Evolutionary conservation across 2,797 vertebrate genomes (phyloP).

Genomic region (Parambassis ranga): DNA sequence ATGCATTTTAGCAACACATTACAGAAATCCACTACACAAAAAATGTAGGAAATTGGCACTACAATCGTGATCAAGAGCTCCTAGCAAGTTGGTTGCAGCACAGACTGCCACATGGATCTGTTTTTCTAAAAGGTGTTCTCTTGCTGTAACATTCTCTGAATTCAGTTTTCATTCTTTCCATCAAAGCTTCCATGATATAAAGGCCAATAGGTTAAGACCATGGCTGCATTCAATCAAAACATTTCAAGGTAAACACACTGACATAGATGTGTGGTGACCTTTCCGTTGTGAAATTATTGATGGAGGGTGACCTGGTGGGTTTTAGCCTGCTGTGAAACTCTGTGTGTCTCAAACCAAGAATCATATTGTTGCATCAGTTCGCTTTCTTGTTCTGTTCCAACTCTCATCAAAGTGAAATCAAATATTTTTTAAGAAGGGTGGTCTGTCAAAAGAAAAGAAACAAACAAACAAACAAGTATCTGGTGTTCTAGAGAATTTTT

Average conservation of each 20-base stretch:
- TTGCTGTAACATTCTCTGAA: slow-evolving; percentile 21
- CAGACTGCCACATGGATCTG: slow-evolving; percentile 6
- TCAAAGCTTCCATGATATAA: slow-evolving; percentile 24
- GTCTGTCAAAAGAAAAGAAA: slow-evolving; percentile 27
- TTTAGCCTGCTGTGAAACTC: slow-evolving; percentile 15
- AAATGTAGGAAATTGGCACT: background rate
- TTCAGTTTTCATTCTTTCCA: slow-evolving; percentile 18
- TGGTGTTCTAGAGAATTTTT: slow-evolving; percentile 2
- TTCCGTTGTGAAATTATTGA: slow-evolving; percentile 56
- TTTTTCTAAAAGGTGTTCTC: slow-evolving; percentile 25
- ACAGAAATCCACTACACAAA: too few species aligned
- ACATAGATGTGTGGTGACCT: slow-evolving; percentile 49
- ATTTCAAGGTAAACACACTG: slow-evolving; percentile 37
- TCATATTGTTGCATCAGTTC: slow-evolving; percentile 26
- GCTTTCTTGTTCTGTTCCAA: slow-evolving; percentile 17
- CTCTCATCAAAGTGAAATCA: slow-evolving; percentile 11
- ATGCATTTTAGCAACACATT: background rate
- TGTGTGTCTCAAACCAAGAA: slow-evolving; percentile 11
- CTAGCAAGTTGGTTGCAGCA: slow-evolving; percentile 1
- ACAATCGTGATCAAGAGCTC: background rate
- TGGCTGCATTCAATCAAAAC: slow-evolving; percentile 41
- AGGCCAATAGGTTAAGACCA: slow-evolving; percentile 25
- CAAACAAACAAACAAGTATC: slow-evolving; percentile 25
- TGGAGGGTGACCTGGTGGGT: slow-evolving; percentile 18
- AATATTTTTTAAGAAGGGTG: slow-evolving; percentile 19